Conservation (phyloP, 2,113 vertebrate genomes). For the Lethenteron reissneri region DNA sequence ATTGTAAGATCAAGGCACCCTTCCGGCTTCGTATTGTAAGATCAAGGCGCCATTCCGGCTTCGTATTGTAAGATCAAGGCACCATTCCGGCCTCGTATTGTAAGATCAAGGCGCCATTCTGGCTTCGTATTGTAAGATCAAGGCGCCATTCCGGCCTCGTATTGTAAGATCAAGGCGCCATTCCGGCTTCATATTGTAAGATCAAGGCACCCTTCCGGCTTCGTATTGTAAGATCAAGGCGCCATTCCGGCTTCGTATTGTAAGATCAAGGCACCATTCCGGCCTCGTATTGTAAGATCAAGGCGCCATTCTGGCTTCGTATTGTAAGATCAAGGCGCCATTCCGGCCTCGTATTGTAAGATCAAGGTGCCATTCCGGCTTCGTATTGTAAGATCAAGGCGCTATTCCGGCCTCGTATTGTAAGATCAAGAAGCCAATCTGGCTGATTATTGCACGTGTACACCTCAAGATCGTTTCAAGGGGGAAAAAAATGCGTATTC, state of each 20-base stretch:
- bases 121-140: conserved; percentile 31
- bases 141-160: conserved; percentile 84
- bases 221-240: conserved; percentile 71
- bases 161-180: conserved; percentile 74
- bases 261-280: conserved; percentile 73
- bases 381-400: conserved; percentile 48
- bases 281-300: conserved; percentile 81
- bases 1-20: conserved; percentile 73
- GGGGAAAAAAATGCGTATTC: too few species aligned
- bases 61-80: conserved; percentile 16
- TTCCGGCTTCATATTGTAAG: conserved; percentile 97
- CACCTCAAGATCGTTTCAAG: too few species aligned
- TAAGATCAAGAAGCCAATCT: conserved; percentile 27
- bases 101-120: conserved; percentile 26
- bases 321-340: conserved; percentile 24
- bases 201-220: conserved; percentile 67
- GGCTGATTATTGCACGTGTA: too few species aligned
- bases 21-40: conserved; percentile 98
- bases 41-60: conserved; percentile 3
- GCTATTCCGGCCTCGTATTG: conserved; percentile 89
- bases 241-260: conserved; percentile 89
- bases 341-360: conserved; percentile 98
- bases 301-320: too few species aligned
- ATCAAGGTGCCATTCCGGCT: conserved; percentile 3
- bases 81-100: conserved; percentile 90